phyloP scores from a whole-genome alignment of 1,140 invertebrate genomes.

The Ips typographus region DNA sequence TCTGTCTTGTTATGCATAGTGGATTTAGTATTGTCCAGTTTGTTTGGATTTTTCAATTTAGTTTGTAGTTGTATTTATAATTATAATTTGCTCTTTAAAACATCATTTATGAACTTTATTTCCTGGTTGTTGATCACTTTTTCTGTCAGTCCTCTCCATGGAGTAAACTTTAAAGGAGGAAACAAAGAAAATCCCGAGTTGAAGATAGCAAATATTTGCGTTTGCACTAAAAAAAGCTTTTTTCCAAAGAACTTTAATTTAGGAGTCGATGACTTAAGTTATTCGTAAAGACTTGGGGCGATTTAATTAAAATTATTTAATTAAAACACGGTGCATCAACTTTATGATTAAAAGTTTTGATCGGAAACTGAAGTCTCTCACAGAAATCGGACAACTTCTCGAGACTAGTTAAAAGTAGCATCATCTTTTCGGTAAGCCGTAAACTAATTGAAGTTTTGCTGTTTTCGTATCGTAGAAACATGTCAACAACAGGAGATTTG shows the following conservation, averaged over 20 bases:
- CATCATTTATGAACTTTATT: too few relatives aligned
- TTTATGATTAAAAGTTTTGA: constrained; percentile 13
- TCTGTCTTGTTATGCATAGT: too few relatives aligned
- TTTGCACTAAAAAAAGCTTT: not conserved
- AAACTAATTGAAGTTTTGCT: not conserved
- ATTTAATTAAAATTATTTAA: constrained; percentile 15
- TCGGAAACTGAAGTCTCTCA: constrained; percentile 4
- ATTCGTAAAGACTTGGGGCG: not conserved
- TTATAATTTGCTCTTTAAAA: too few relatives aligned
- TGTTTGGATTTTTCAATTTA: too few relatives aligned
- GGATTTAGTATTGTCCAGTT: too few relatives aligned
- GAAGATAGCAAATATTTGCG: not conserved
- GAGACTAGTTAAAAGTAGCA: constrained; percentile 2
- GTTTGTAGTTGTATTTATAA: too few relatives aligned
- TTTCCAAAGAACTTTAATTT: constrained; percentile 10
- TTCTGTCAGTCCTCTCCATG: too few relatives aligned
- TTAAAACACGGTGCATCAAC: constrained; percentile 13
- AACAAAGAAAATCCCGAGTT: too few relatives aligned
- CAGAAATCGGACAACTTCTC: not conserved
- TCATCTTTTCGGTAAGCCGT: not conserved
- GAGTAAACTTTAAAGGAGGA: too few relatives aligned
- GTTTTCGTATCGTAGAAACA: not conserved
- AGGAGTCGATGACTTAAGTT: constrained; percentile 4
- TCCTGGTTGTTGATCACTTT: too few relatives aligned
- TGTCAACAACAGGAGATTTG: not conserved